Percentiles rank a stretch among this genome's conserved stretches.
Evolutionary conservation across 2,888 invertebrate genomes (phyloP).

Genomic region (Drosophila differens): DNA sequence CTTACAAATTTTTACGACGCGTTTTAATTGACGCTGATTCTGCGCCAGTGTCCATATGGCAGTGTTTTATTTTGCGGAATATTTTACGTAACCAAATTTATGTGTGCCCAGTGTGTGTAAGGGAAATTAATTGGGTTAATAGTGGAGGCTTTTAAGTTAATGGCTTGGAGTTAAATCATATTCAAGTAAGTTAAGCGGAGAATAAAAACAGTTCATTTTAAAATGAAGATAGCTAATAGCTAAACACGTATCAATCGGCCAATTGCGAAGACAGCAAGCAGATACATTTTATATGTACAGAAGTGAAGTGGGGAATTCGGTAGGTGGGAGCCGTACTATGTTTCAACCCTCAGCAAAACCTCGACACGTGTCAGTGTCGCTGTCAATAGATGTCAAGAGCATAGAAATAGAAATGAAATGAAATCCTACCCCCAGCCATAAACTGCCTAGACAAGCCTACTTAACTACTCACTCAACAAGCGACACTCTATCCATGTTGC

Average conservation of each 20-base stretch:
- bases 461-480: slow-evolving; percentile 67
- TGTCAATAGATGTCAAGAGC: slow-evolving; percentile 71
- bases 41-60: slow-evolving; percentile 19
- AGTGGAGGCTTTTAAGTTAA: slow-evolving; percentile 8
- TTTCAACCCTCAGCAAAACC: slow-evolving; percentile 50
- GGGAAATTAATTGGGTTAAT: slow-evolving; percentile 53
- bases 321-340: slow-evolving; percentile 3
- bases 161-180: slow-evolving; percentile 19
- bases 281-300: slow-evolving; percentile 17
- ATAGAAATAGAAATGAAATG: slow-evolving; percentile 68
- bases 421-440: slow-evolving; percentile 63
- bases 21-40: slow-evolving; percentile 56
- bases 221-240: slow-evolving; percentile 26
- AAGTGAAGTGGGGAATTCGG: not conserved
- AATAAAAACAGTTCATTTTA: slow-evolving; percentile 30
- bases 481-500: slow-evolving; percentile 59
- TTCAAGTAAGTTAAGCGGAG: not conserved
- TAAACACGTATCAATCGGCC: slow-evolving; percentile 36
- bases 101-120: slow-evolving; percentile 25
- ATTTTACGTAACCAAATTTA: slow-evolving; percentile 51
- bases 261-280: slow-evolving; percentile 50
- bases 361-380: slow-evolving; percentile 79
- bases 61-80: slow-evolving; percentile 43
- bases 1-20: slow-evolving; percentile 58
- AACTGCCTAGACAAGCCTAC: slow-evolving; percentile 71